Conservation (phyloP, 2,113 vertebrate genomes). For the Sphaerodactylus townsendi region DNA sequence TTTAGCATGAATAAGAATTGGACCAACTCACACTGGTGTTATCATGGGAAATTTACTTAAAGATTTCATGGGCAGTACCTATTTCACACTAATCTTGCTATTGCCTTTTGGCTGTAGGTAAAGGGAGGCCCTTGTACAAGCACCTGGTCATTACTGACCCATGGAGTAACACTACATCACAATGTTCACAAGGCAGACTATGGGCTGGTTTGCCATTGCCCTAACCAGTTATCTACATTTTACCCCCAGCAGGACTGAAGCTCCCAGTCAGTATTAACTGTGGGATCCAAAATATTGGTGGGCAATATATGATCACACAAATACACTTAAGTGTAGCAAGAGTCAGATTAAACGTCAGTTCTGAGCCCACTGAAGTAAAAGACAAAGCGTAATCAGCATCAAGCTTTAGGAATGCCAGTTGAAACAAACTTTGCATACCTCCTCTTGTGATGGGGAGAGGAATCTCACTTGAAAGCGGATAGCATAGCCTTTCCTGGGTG, state of each 20-base stretch:
- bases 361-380: neutral
- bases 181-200: too few species aligned
- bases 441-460: neutral
- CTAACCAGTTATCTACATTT: too few species aligned
- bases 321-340: neutral
- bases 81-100: neutral
- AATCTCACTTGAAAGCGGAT: conserved; percentile 1
- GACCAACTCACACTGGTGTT: neutral
- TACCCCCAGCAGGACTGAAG: neutral
- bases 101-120: too few species aligned
- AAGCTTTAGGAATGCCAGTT: conserved; percentile 19
- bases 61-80: neutral
- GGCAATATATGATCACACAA: neutral
- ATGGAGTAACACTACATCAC: too few species aligned
- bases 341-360: neutral
- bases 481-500: conserved; percentile 13
- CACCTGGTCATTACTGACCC: too few species aligned
- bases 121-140: too few species aligned
- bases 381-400: neutral
- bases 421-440: conserved; percentile 12
- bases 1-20: neutral
- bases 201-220: too few species aligned
- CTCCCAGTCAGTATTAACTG: neutral
- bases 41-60: neutral
- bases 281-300: neutral